Conservation (phyloP, 2,888 invertebrate species). For the Bugula neritina region DNA sequence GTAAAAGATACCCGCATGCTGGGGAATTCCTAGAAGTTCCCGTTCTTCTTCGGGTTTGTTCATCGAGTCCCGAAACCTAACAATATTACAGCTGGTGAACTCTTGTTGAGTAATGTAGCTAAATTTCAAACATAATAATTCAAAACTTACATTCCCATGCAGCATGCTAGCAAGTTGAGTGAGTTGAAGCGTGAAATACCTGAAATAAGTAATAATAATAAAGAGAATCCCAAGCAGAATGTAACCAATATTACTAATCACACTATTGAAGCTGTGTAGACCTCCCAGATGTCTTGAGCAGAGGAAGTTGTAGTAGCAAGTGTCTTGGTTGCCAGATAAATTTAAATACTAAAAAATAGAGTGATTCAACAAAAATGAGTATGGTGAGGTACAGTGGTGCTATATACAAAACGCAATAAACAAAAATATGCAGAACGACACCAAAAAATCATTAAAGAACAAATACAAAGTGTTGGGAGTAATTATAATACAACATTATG, state of each 20-base stretch:
- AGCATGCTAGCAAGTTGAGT: neutral
- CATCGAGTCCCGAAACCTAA: neutral
- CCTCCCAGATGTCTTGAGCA: conserved; percentile 75
- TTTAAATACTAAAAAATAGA: conserved; percentile 56
- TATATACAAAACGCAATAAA: neutral
- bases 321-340: conserved; percentile 76
- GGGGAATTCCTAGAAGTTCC: conserved; percentile 49
- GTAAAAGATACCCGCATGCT: conserved; percentile 70
- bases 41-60: neutral
- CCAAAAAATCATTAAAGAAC: too few relatives aligned
- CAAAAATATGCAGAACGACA: too few relatives aligned
- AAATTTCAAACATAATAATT: neutral
- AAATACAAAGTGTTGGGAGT: too few relatives aligned
- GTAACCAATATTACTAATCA: conserved; percentile 78
- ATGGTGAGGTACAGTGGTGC: neutral
- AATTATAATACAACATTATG: too few relatives aligned
- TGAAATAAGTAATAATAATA: conserved; percentile 64
- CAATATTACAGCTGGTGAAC: neutral
- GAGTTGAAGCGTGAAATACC: conserved; percentile 42
- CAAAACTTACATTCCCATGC: neutral
- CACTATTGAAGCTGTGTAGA: conserved; percentile 78
- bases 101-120: neutral
- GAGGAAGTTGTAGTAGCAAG: conserved; percentile 83
- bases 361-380: neutral
- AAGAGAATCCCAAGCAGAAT: conserved; percentile 72